Evolutionary conservation across 2,797 vertebrate genomes (phyloP).

Genomic region (Gambelia wislizenii): DNA sequence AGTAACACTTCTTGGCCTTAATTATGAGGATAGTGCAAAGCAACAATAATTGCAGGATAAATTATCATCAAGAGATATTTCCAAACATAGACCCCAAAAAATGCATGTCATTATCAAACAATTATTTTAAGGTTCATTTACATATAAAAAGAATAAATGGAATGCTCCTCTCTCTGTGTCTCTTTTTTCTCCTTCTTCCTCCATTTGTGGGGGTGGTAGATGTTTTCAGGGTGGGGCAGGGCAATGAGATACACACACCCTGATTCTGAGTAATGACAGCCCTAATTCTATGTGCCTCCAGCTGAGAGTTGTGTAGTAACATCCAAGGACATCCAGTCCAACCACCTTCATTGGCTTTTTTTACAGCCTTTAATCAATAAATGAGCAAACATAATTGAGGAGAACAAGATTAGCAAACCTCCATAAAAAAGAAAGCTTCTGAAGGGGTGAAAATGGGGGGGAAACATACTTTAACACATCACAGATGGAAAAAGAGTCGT

Average conservation of each 20-base stretch:
- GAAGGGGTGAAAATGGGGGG: accelerated
- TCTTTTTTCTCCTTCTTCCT: conserved; percentile 39
- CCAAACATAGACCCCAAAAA: conserved; percentile 76
- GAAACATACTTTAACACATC: background rate
- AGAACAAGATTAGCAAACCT: conserved; percentile 50
- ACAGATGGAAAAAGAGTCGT: background rate
- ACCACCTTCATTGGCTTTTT: conserved; percentile 54
- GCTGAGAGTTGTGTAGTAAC: conserved; percentile 55
- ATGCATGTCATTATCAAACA: conserved; percentile 82
- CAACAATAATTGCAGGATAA: conserved; percentile 80
- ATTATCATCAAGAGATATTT: conserved; percentile 83
- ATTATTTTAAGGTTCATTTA: conserved; percentile 84
- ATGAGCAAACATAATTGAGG: conserved; percentile 17
- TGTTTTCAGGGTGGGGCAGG: conserved; percentile 70
- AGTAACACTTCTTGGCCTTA: conserved; percentile 81
- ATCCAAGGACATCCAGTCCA: conserved; percentile 57
- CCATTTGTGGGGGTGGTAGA: conserved; percentile 68
- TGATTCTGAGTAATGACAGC: conserved; percentile 70
- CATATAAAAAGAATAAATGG: conserved; percentile 82
- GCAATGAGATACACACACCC: conserved; percentile 63
- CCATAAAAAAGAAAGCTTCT: background rate
- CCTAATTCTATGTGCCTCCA: conserved; percentile 69
- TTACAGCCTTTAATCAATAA: conserved; percentile 24
- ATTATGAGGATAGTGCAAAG: conserved; percentile 82
- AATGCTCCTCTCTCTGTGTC: conserved; percentile 58